phyloP scores from a whole-genome alignment of 2,888 invertebrate species.

The Pristionchus exspectatus region DNA sequence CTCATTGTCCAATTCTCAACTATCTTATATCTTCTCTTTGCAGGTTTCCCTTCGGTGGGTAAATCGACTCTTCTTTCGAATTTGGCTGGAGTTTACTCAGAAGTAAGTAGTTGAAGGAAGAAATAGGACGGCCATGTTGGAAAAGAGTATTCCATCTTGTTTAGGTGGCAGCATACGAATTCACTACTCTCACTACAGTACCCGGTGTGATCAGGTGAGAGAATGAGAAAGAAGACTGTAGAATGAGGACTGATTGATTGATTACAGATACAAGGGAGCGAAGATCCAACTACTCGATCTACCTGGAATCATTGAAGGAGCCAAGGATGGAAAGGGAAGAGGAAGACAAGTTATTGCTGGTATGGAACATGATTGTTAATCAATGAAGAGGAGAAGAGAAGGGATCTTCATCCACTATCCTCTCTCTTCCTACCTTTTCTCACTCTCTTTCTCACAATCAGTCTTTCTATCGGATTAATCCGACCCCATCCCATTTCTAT shows the following conservation, averaged over 20 bases:
- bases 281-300: conserved; percentile 97
- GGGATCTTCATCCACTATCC: background rate
- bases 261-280: conserved; percentile 87
- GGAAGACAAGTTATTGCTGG: conserved; percentile 85
- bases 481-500: conserved; percentile 15
- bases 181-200: conserved; percentile 98
- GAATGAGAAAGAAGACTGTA: background rate
- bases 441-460: background rate
- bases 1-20: background rate
- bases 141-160: too few species aligned
- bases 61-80: conserved; percentile 97
- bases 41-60: conserved; percentile 97
- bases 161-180: conserved; percentile 92
- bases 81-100: conserved; percentile 98
- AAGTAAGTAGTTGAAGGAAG: conserved; percentile 83
- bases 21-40: conserved; percentile 59
- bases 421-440: background rate
- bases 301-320: conserved; percentile 99
- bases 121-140: too few species aligned
- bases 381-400: background rate
- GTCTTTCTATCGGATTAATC: conserved; percentile 17
- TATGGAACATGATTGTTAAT: conserved; percentile 60
- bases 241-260: background rate
- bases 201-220: conserved; percentile 87
- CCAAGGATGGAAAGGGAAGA: conserved; percentile 93